Percentiles rank a stretch among this genome's conserved stretches.
Conservation (phyloP, 2,888 invertebrate species). For the Dorcus parallelipipedus region DNA sequence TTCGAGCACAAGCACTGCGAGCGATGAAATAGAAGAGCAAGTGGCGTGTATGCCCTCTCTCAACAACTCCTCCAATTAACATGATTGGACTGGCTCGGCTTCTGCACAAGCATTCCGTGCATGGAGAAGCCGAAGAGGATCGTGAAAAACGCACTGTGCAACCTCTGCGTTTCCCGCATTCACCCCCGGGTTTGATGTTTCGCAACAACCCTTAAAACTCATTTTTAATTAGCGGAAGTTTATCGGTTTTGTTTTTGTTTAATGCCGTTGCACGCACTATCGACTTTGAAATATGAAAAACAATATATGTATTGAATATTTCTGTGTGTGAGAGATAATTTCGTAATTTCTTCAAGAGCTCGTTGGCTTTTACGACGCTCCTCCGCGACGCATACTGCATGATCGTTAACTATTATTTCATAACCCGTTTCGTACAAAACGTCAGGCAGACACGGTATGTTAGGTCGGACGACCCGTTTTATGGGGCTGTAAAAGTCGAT, state of each 20-base stretch:
- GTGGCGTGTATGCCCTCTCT: slow-evolving; percentile 19
- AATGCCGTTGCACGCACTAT: background rate
- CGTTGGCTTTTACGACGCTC: background rate
- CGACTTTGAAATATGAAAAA: background rate
- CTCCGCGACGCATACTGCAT: background rate
- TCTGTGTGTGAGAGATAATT: background rate
- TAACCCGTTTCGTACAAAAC: background rate
- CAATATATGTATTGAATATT: no score
- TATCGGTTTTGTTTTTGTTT: background rate
- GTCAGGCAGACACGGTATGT: background rate
- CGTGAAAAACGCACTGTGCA: background rate
- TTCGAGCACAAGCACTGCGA: slow-evolving; percentile 11
- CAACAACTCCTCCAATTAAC: slow-evolving; percentile 34
- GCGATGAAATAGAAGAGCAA: slow-evolving; percentile 21
- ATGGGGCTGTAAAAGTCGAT: slow-evolving; percentile 6
- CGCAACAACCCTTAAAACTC: background rate
- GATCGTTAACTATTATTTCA: slow-evolving; percentile 3
- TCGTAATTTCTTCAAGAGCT: background rate
- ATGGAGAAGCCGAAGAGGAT: background rate
- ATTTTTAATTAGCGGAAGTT: slow-evolving; percentile 2
- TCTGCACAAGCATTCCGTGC: background rate
- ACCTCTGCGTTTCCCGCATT: background rate
- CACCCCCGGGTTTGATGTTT: background rate
- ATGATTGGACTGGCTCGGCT: slow-evolving; percentile 31
- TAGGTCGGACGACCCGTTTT: slow-evolving; percentile 1